Evolutionary conservation across 2,797 vertebrate species (phyloP), one percentile per base, ranked within the genome.

Genomic region (Amblyraja radiata): DNA sequence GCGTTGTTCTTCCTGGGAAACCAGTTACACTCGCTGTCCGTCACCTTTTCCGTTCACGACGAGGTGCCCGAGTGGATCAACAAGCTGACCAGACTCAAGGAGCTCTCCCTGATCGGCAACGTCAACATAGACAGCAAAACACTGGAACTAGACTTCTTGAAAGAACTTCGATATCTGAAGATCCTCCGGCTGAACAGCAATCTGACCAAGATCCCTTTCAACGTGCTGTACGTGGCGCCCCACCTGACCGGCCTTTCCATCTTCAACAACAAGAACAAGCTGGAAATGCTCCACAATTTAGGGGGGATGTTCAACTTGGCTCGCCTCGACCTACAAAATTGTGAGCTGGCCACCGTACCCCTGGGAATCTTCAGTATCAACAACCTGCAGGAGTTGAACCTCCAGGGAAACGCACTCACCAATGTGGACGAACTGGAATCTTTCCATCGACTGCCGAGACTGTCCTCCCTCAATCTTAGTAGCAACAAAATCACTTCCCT

Each of bases 11-110:
- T 99, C 95, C 94, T 99, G 94, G 96, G 99, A 0, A 98, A 99
- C 95, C 98, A 99, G 94, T 95, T 99, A 93, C 98, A 98, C 94
- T 99, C 98, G 0, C 95, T 99, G 94, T 98, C 99, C 94, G 99
- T 99, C 94, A 99, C 99, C 95, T 99, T 99, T 96, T 99, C 98
- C 0, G 98, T 99, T 94, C 99, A 99, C 94, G 99, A 99, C 95
- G 99, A 99, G 95, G 99, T 99, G 93, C 99, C 99, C 0, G 95
- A 99, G 77, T 99, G 99, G 99, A 99, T 99, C 94, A 99, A 99
- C 94, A 99, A 98, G 95, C 94, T 99, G 95, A 99, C 99, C 96
- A 99, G 98, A 0, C 95, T 99, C 14, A 97, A 98, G 77, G 98
- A 99, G 95, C 97, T 99, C 80, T 98, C 99, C 90, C 95, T 99